A percentile compares a stretch with the other conserved stretches of the same genome.
phyloP scores from a whole-genome alignment of 1,140 invertebrate species.

The Ceratina australensis region DNA sequence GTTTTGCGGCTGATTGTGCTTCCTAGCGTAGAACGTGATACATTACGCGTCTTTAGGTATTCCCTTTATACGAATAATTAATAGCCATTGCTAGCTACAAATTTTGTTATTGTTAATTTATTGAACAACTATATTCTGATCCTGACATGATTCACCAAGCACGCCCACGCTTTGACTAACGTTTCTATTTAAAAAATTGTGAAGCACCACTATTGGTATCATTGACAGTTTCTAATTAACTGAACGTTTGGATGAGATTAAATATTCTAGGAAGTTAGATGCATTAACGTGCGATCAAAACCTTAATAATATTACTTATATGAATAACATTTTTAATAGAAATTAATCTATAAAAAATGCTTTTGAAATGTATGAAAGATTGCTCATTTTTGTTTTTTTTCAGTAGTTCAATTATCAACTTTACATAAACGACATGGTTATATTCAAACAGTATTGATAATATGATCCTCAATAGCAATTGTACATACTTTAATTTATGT shows the following conservation, averaged over 20 bases:
- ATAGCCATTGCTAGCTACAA: background rate
- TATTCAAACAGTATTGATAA: too few species aligned
- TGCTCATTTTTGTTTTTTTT: too few species aligned
- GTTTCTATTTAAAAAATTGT: conserved; percentile 25
- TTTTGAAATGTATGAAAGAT: too few species aligned
- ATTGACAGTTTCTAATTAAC: background rate
- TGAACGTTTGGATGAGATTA: background rate
- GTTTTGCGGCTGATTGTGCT: background rate
- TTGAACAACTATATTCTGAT: conserved; percentile 48
- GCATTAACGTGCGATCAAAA: background rate
- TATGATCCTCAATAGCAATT: background rate
- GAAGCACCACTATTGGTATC: background rate
- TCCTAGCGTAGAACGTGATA: too few species aligned
- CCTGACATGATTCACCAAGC: conserved; percentile 51
- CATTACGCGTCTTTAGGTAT: background rate
- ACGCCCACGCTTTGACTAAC: conserved; percentile 3
- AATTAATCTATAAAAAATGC: too few species aligned
- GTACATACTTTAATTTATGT: background rate
- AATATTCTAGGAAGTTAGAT: background rate
- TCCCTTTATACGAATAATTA: background rate
- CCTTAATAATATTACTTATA: background rate
- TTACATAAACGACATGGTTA: too few species aligned
- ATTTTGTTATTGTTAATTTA: conserved; percentile 12
- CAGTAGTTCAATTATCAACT: too few species aligned
- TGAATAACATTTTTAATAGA: too few species aligned